Evolutionary conservation across 2,797 vertebrate species (phyloP), one percentile per base, ranked within the genome.

Genomic region (Semaprochilodus insignis): DNA sequence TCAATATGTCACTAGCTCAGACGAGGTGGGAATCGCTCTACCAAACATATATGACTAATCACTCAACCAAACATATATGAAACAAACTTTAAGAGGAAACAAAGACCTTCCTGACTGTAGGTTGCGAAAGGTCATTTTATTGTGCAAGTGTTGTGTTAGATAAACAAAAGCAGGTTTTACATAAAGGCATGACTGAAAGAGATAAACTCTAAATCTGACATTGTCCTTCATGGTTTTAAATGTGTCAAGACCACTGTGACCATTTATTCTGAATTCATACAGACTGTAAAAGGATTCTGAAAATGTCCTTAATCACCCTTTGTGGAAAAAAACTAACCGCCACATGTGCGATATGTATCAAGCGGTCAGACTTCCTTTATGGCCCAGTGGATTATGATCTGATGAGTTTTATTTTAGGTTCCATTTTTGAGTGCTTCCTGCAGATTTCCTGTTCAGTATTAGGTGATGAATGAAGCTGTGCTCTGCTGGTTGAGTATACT

Each of bases 361-460:
- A 52, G 23, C 15, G 25, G 17, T 57, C 74, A 60, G 21, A 60
- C 54, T 36, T 70, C 73, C 74, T 51, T 40, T 36, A 23, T 70
- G 51, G 19, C 8, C 17, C 31, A 34, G 36, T 40, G 70, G 73
- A 77, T 60, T 23, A 66, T 34, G 40, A 62, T 36, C 66, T 60
- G 73, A 69, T 15, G 44, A 48, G 40, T 69, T 67, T 67, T 81
- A 81, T 76, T 76, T 76, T 81, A n/a, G 65, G 27, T 51, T 82
- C 44, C 21, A 34, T 77, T 23, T 71, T 2, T 36, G 48, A 72
- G 44, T 62, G 14, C 3, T 72, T 77, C 66, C 74, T 82, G 66
- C 60, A 74, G 51, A 25, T 67, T 78, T 73, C 75, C 81, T 83
- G 23, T 83, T 3, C 77, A 48, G n/a, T 51, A 66, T 78, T 74